Evolutionary conservation across 2,888 invertebrate genomes (phyloP).

Genomic region (Ennomos fuscantarius): DNA sequence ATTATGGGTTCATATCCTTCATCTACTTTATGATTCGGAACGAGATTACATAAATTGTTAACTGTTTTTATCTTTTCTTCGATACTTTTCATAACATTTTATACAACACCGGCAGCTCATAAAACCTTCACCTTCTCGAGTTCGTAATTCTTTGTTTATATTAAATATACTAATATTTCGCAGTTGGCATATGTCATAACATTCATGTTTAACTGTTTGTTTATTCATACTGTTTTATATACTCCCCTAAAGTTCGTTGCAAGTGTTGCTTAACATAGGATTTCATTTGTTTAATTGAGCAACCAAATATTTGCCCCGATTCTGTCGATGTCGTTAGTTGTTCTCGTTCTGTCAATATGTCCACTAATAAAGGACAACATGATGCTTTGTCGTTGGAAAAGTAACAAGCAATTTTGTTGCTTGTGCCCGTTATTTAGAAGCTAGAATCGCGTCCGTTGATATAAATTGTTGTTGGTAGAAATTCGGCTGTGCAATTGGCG

Average conservation of each 20-base stretch:
- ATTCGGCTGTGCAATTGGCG: constrained; percentile 53
- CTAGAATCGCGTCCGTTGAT: constrained; percentile 34
- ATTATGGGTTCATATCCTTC: constrained; percentile 64
- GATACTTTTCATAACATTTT: constrained; percentile 29
- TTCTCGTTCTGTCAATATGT: constrained; percentile 76
- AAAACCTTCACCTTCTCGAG: constrained; percentile 12
- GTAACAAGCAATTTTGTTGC: constrained; percentile 48
- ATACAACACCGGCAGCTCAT: constrained; percentile 24
- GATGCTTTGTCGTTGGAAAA: constrained; percentile 43
- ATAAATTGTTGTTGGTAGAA: constrained; percentile 50
- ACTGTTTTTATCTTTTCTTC: constrained; percentile 31
- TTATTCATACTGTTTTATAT: constrained; percentile 44
- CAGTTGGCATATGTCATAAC: constrained; percentile 71
- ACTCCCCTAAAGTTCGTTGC: constrained; percentile 42
- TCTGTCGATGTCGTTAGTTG: constrained; percentile 73
- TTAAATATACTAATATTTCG: constrained; percentile 31
- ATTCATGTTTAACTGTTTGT: constrained; percentile 43
- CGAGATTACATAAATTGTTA: constrained; percentile 43
- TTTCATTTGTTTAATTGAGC: constrained; percentile 79
- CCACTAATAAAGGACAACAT: constrained; percentile 68
- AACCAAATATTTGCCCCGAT: constrained; percentile 73
- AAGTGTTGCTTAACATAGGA: constrained; percentile 51
- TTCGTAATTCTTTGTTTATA: constrained; percentile 21
- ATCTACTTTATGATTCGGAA: constrained; percentile 55
- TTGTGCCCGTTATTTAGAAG: constrained; percentile 43